Conservation (phyloP, 1,140 invertebrate genomes). For the Lanistes nyassanus region DNA sequence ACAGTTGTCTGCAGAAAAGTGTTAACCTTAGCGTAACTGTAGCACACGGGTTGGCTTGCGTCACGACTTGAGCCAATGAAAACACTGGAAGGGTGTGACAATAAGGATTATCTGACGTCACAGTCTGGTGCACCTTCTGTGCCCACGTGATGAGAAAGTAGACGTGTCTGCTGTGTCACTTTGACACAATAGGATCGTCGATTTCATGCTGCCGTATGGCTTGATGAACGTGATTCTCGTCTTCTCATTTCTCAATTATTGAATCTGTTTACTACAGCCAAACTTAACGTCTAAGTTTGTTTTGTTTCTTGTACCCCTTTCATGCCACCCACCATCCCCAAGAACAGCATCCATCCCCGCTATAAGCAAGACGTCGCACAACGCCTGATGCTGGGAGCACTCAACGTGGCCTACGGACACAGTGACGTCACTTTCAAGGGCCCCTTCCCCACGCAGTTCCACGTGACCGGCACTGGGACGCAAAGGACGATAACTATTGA, state of each 20-base stretch:
- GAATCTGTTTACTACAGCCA: neutral
- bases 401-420: constrained; percentile 38
- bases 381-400: constrained; percentile 34
- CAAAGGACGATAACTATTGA: constrained; percentile 21
- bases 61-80: too few relatives aligned
- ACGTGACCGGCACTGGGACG: neutral
- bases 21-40: neutral
- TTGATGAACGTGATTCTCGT: too few relatives aligned
- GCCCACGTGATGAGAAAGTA: too few relatives aligned
- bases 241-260: too few relatives aligned
- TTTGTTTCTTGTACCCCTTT: neutral
- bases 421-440: constrained; percentile 29
- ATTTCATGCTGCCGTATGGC: too few relatives aligned
- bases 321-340: constrained; percentile 20
- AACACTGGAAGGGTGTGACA: too few relatives aligned
- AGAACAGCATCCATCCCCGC: constrained; percentile 52
- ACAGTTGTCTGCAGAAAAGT: neutral
- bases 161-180: too few relatives aligned
- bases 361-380: constrained; percentile 46
- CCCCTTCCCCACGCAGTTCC: constrained; percentile 21
- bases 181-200: too few relatives aligned
- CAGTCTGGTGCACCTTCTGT: too few relatives aligned
- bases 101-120: too few relatives aligned
- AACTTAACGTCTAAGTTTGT: neutral
- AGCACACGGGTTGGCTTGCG: neutral